Evolutionary conservation across 2,888 invertebrate species (phyloP).

Genomic region (Drosophila paucipuncta): DNA sequence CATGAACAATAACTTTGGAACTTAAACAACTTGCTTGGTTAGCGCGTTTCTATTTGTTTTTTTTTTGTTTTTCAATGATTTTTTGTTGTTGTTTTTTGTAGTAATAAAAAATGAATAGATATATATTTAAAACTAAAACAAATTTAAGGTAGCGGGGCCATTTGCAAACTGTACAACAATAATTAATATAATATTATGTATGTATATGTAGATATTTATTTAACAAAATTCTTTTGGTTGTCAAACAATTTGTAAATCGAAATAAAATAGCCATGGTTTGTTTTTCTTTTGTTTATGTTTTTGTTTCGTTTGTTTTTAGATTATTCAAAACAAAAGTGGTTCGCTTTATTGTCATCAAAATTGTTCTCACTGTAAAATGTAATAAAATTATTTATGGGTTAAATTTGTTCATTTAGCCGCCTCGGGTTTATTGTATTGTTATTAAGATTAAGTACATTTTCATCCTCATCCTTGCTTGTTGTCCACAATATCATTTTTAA

Average conservation of each 20-base stretch:
- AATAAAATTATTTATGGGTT: conserved; percentile 60
- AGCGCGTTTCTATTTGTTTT: conserved; percentile 27
- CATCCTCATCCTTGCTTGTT: conserved; percentile 15
- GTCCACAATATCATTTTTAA: conserved; percentile 24
- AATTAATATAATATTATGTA: conserved; percentile 50
- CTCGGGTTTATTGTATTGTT: conserved; percentile 46
- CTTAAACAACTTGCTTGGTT: conserved; percentile 69
- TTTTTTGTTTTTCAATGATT: conserved; percentile 3
- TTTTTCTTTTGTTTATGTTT: conserved; percentile 38
- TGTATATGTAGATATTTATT: conserved; percentile 38
- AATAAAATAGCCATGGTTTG: conserved; percentile 52
- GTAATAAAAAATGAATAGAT: conserved; percentile 32
- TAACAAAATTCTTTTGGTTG: conserved; percentile 78
- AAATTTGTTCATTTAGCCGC: conserved; percentile 49
- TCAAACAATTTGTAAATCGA: conserved; percentile 64
- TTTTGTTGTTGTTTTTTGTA: conserved; percentile 33
- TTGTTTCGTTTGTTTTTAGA: conserved; percentile 28
- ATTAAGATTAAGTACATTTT: conserved; percentile 60
- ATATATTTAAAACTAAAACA: conserved; percentile 74
- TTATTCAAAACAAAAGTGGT: conserved; percentile 52
- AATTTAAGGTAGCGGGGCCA: conserved; percentile 84
- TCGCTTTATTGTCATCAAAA: conserved; percentile 75
- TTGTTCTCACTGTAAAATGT: conserved; percentile 67
- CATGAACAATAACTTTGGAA: conserved; percentile 63
- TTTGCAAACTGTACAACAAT: conserved; percentile 79